Evolutionary conservation across 2,113 vertebrate species (phyloP).

Genomic region (Archocentrus centrarchus): DNA sequence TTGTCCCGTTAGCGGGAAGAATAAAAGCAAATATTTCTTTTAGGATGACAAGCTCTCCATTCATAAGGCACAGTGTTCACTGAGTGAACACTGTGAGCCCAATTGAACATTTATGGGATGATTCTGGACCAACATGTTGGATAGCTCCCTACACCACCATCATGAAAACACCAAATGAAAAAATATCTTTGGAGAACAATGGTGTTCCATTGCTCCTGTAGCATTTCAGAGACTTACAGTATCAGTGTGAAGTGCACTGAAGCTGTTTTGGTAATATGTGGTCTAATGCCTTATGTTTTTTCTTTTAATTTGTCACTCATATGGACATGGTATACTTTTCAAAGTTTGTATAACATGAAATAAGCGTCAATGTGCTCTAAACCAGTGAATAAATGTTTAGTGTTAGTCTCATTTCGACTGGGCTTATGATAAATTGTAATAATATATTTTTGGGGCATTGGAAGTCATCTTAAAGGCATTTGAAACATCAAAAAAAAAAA

Average conservation of each 20-base stretch:
- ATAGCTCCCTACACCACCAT: no score
- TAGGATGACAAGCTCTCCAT: neutral
- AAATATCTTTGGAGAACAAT: no score
- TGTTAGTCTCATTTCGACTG: neutral
- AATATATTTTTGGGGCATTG: neutral
- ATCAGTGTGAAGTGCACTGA: no score
- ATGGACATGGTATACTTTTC: neutral
- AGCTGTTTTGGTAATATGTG: no score
- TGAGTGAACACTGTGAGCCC: accelerated
- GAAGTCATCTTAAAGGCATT: no score
- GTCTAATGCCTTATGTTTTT: no score
- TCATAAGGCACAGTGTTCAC: neutral
- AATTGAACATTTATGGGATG: neutral
- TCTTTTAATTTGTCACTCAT: no score
- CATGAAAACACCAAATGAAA: no score
- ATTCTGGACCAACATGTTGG: no score
- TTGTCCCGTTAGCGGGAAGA: neutral
- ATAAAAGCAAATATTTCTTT: neutral
- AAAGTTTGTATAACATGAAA: neutral
- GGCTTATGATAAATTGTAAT: neutral
- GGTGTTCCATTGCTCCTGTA: no score
- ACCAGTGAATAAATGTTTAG: neutral
- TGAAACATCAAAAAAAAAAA: neutral
- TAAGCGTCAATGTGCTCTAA: neutral
- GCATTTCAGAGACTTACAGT: no score